Evolutionary conservation across 2,113 vertebrate species (phyloP), one percentile per base, ranked within the genome.

Genomic region (Serranochromis macrocephalus): DNA sequence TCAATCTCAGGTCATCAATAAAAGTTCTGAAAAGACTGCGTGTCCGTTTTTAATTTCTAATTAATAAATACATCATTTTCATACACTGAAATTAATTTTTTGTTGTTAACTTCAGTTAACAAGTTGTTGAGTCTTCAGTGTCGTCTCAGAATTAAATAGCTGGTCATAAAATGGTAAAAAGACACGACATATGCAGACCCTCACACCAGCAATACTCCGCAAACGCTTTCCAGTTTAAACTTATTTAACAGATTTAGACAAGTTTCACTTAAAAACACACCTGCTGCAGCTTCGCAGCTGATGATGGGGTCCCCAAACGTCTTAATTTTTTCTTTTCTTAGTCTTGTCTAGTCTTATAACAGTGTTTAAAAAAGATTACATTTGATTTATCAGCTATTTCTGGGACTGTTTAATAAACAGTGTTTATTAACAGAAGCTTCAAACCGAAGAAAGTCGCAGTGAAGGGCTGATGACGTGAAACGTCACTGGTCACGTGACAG

Each of bases 181-280:
- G 0, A 66, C 63, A 68, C 2, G 3, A 66, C 11, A 38, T 38
- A 38, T 21, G 31, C 61, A 66, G 33, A 38, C 17, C 58, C 58
- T 12, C 31, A 36, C 6, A 63, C 6, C 9, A 36, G 36, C 31
- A n/a, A 63, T 7, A n/a, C 9, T 33, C 29, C 58, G 29, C 16
- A 63, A 63, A 63, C 58, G n/a, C 58, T n/a, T 63, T 36, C 9
- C 58, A 63, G 61, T n/a, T 66, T 36, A 66, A 21, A 21, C 19
- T 5, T 5, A 5, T 68, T 40, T 2, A 1, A 13, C 11, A 13
- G 7, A 14, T 40, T 68, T 21, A 9, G 19, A 66, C 0, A 66
- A 13, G 61, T 68, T 68, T 40, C 3, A 14, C 0, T 40, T 68
- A 68, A 66, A n/a, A n/a, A 63, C 17, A 19, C 58, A 66, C 17